These are phyloP conservation scores for Valencia hispanica DNA, from an alignment of 2,797 vertebrate species.

Conservation along the genomic window DNA sequence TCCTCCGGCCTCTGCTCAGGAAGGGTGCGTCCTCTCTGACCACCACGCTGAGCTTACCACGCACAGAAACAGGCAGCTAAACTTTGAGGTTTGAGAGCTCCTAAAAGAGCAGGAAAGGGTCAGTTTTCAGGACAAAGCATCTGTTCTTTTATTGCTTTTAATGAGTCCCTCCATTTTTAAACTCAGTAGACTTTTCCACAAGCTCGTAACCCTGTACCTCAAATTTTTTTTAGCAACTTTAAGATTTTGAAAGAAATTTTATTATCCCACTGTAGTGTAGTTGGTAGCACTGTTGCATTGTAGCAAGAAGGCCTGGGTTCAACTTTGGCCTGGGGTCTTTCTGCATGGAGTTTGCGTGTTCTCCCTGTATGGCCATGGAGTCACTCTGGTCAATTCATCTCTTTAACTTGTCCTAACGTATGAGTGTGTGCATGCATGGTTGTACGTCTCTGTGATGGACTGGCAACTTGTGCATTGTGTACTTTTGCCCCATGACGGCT, in stretches of 20 bases:
- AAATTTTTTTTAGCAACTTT: neutral
- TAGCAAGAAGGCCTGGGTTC: too few relatives aligned
- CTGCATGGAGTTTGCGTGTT: too few relatives aligned
- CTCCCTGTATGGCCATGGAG: too few relatives aligned
- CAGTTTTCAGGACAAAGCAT: slow-evolving; percentile 37
- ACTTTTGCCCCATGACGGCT: too few relatives aligned
- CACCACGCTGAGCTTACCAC: slow-evolving; percentile 56
- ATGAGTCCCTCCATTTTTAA: slow-evolving; percentile 13
- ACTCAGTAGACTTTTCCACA: slow-evolving; percentile 2
- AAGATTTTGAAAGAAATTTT: neutral
- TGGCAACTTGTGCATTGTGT: too few relatives aligned
- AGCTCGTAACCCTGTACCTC: slow-evolving; percentile 3
- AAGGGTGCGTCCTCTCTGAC: slow-evolving; percentile 70
- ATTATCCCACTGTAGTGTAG: too few relatives aligned
- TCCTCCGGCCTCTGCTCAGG: slow-evolving; percentile 58
- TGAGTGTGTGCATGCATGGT: too few relatives aligned
- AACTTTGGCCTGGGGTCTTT: too few relatives aligned
- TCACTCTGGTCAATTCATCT: too few relatives aligned
- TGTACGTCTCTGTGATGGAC: too few relatives aligned
- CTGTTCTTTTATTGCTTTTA: slow-evolving; percentile 40
- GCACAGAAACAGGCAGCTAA: slow-evolving; percentile 63
- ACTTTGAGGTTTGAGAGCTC: slow-evolving; percentile 56
- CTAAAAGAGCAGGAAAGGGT: slow-evolving; percentile 54
- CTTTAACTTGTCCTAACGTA: too few relatives aligned
- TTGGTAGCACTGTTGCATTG: too few relatives aligned